Base-by-base conservation (phyloP, 2,888 invertebrate species). In the Acrocera orbiculus region DNA sequence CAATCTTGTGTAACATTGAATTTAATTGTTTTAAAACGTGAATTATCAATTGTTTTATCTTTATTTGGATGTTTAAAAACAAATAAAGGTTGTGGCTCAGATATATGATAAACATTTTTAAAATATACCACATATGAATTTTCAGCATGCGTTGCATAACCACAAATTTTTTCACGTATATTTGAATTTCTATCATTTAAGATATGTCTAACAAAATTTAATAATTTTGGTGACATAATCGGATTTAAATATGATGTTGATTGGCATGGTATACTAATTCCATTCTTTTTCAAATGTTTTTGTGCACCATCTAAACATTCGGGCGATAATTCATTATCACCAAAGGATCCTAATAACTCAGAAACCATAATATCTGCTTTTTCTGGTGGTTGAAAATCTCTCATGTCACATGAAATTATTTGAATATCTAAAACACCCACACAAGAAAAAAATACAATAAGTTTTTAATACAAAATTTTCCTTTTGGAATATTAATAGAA, bases 321-420 rank as follows among this genome's bases (percentile, higher is more conserved):
- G 0, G 98, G 98, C 0, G 93, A 92, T 9, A 99, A 68, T 63
- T 99, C 98, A 56, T 99, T 99, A 57, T 98, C 98, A 14, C 93
- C 93, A 67, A 98, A 98, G 2, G 95, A 95, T 1, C 77, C 96
- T 33, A 99, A 65, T 27, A 98, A 65, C 62, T 98, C 98, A 0
- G 95, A 95, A 16, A 98, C 82, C 32, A 96, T 65, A 46, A 96
- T 86, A 61, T 98, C 96, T 0, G 93, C 93, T 52, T 81, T 76
- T 45, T 86, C 82, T 1, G 81, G 71, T 1, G 86, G 73, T 33
- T 71, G 62, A 60, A 83, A 76, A 20, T 75, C 70, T 39, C 92
- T 66, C 90, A 92, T 92, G 56, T 92, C 92, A 36, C 76, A 74
- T 3, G 79, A 73, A 26, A 87, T 69, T 3, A 92, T 74, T 3